phyloP scores from a whole-genome alignment of 2,797 vertebrate genomes.

The Pantherophis alleghaniensis region DNA sequence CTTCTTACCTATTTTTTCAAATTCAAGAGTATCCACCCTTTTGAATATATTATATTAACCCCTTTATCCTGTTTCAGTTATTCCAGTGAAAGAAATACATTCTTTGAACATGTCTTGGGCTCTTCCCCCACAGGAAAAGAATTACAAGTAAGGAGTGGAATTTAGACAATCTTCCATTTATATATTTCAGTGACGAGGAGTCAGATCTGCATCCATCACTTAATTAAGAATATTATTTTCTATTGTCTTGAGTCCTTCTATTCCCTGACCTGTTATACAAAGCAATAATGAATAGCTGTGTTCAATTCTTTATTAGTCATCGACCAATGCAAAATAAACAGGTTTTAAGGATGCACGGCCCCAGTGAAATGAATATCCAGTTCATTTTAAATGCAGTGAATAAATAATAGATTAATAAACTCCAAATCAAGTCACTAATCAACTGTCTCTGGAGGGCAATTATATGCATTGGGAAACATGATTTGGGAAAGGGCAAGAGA shows the following conservation, averaged over 20 bases:
- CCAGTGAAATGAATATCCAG: not conserved
- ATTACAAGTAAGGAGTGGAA: constrained; percentile 79
- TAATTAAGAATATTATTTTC: not conserved
- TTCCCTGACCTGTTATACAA: not conserved
- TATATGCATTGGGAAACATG: not conserved
- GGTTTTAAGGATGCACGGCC: not conserved
- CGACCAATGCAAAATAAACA: not conserved
- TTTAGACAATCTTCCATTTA: not conserved
- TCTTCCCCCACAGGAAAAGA: constrained; percentile 79
- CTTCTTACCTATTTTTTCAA: constrained; percentile 29
- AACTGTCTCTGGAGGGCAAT: not conserved
- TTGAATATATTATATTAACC: constrained; percentile 26
- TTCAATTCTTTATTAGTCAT: not conserved
- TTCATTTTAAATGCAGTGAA: not conserved
- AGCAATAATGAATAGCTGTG: not conserved
- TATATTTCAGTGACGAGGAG: not conserved
- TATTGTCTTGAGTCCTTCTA: not conserved
- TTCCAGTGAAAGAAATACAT: constrained; percentile 85
- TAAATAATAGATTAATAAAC: not conserved
- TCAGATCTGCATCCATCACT: not conserved
- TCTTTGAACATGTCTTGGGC: constrained; percentile 85
- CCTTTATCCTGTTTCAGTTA: constrained; percentile 73
- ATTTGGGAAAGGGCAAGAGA: not conserved
- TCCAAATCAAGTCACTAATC: not conserved
- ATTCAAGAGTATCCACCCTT: constrained; percentile 25